Conservation (phyloP, 2,888 invertebrate species). For the Teleogryllus oceanicus region DNA sequence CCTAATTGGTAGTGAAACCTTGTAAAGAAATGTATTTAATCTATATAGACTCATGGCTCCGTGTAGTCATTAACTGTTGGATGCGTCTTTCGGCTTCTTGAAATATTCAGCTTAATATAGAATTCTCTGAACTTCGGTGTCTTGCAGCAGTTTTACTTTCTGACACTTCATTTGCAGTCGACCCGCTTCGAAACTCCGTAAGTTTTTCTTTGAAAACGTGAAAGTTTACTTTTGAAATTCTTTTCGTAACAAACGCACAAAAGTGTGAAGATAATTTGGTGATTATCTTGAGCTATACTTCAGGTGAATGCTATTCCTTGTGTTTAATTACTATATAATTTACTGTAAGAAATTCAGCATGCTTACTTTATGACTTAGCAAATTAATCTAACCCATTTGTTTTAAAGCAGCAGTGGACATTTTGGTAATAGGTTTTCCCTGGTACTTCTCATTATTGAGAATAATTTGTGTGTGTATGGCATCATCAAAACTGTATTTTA, state of each 20-base stretch:
- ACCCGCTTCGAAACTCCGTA: background rate
- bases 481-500: too few relatives aligned
- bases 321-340: background rate
- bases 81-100: background rate
- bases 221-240: constrained; percentile 8
- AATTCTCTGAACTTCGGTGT: background rate
- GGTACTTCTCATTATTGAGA: too few relatives aligned
- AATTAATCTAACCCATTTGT: too few relatives aligned
- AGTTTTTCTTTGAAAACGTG: background rate
- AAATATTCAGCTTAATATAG: background rate
- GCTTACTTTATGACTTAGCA: background rate
- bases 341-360: background rate
- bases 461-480: too few relatives aligned
- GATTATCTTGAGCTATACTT: background rate
- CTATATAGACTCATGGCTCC: too few relatives aligned
- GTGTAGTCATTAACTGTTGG: background rate
- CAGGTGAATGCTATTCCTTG: background rate
- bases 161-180: background rate
- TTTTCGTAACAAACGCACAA: background rate
- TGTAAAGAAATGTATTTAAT: too few relatives aligned
- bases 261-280: constrained; percentile 18
- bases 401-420: too few relatives aligned
- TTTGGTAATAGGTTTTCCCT: too few relatives aligned
- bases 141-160: background rate
- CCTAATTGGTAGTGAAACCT: too few relatives aligned